Percentiles rank a stretch among this genome's conserved stretches.
These are phyloP conservation scores for Pagrus major DNA, from an alignment of 2,113 vertebrate species.

Conservation along the genomic window DNA sequence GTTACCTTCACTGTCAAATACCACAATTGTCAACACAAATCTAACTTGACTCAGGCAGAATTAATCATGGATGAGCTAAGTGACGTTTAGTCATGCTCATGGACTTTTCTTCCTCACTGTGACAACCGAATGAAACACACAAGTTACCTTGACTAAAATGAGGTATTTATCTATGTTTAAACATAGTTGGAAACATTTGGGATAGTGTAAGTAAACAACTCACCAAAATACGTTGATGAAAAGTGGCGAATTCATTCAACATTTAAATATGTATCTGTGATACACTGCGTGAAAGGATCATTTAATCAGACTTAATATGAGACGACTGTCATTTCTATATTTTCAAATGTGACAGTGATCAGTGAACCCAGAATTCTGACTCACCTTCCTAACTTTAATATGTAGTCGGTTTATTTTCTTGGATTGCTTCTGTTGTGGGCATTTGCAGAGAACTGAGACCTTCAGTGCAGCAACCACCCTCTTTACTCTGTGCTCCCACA, in stretches of 20 bases:
- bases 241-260: not conserved
- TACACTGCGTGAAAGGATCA: not conserved
- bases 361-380: not conserved
- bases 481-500: slow-evolving; percentile 22
- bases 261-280: too few relatives aligned
- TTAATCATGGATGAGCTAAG: too few relatives aligned
- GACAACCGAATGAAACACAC: too few relatives aligned
- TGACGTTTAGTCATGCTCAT: too few relatives aligned
- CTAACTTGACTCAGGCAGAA: not conserved
- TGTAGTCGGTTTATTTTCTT: slow-evolving; percentile 11
- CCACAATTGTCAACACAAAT: not conserved
- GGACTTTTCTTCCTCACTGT: too few relatives aligned
- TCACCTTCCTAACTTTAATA: not conserved
- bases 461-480: slow-evolving; percentile 35
- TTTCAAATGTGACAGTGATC: not conserved
- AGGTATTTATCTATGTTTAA: too few relatives aligned
- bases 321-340: not conserved
- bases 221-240: too few relatives aligned
- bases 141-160: too few relatives aligned
- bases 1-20: too few relatives aligned
- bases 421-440: slow-evolving; percentile 8
- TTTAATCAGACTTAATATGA: too few relatives aligned
- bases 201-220: too few relatives aligned
- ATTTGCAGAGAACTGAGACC: slow-evolving; percentile 28
- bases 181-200: too few relatives aligned